Conservation (phyloP, 2,888 invertebrate genomes). For the Ceraclea dissimilis region DNA sequence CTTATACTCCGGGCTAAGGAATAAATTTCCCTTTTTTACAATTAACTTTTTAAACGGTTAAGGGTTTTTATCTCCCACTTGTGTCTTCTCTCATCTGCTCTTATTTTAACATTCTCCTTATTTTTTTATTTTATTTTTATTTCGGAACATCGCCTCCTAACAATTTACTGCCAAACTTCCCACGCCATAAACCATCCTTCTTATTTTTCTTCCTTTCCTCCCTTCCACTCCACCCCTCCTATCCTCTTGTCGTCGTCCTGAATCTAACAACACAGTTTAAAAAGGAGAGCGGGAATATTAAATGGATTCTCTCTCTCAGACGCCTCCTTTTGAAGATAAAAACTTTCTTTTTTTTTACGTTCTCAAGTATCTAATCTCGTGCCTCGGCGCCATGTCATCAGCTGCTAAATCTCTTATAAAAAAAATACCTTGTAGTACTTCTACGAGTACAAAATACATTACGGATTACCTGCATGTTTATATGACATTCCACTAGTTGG, state of each 20-base stretch:
- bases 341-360: too few relatives aligned
- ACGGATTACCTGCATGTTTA: too few relatives aligned
- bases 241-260: not conserved
- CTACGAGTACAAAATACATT: too few relatives aligned
- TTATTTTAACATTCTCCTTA: not conserved
- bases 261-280: too few relatives aligned
- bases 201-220: not conserved
- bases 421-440: too few relatives aligned
- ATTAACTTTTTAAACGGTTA: slow-evolving; percentile 6
- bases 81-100: slow-evolving; percentile 4
- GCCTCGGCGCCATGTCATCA: too few relatives aligned
- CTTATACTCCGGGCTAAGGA: too few relatives aligned
- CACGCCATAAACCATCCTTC: slow-evolving; percentile 6
- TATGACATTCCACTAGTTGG: too few relatives aligned
- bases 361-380: too few relatives aligned
- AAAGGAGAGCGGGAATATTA: too few relatives aligned
- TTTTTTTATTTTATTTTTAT: not conserved
- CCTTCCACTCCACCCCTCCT: not conserved
- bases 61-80: slow-evolving; percentile 3
- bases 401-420: too few relatives aligned
- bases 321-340: not conserved
- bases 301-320: not conserved
- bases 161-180: slow-evolving; percentile 11
- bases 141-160: slow-evolving; percentile 1
- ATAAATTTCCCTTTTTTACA: not conserved